A percentile compares a stretch with the other conserved stretches of the same genome.
phyloP scores from a whole-genome alignment of 2,113 vertebrate genomes.

The Cygnus atratus region DNA sequence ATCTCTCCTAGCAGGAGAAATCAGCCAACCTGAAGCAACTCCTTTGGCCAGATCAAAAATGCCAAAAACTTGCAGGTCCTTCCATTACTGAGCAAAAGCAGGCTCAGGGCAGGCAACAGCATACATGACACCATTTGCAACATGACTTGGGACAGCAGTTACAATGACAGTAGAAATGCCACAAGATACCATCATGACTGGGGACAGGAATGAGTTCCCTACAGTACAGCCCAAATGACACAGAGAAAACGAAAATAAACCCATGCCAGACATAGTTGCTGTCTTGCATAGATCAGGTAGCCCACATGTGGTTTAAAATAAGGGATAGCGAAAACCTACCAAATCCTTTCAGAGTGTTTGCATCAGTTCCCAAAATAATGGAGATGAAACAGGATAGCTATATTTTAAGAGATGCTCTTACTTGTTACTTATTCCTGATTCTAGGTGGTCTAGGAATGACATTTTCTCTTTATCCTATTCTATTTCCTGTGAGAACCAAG shows the following conservation, averaged over 20 bases:
- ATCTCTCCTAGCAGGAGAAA: not conserved
- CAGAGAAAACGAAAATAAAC: not conserved
- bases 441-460: not conserved
- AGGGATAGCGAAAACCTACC: not conserved
- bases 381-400: not conserved
- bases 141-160: not conserved
- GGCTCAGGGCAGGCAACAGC: not conserved
- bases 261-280: not conserved
- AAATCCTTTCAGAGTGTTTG: not conserved
- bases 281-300: not conserved
- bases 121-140: not conserved
- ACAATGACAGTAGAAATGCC: not conserved
- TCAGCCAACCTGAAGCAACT: not conserved
- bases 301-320: not conserved
- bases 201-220: not conserved
- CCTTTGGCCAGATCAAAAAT: not conserved
- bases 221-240: not conserved
- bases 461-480: not conserved
- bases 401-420: not conserved
- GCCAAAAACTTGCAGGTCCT: not conserved
- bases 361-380: not conserved
- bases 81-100: fast-evolving
- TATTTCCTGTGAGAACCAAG: not conserved
- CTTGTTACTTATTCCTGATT: not conserved
- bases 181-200: not conserved